Base-by-base conservation (phyloP, 2,888 invertebrate genomes). In the Oxycera nigricornis region DNA sequence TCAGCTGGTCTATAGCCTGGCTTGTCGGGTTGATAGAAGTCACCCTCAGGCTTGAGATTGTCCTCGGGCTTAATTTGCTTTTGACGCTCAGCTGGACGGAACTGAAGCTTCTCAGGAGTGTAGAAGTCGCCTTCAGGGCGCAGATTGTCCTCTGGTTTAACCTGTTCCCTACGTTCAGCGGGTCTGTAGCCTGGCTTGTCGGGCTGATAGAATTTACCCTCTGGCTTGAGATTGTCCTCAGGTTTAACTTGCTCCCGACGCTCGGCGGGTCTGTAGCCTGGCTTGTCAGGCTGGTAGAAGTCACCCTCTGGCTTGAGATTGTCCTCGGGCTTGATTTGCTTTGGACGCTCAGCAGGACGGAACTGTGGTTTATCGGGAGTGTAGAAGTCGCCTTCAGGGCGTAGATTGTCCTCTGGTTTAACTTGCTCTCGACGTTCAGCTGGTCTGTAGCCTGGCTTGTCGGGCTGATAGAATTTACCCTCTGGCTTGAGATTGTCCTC, bases 121-220 rank as follows among this genome's bases (percentile, higher is more conserved):
- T 84, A 85, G 78, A 88, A 88, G 0, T 88, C 86, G 9, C 89
- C 89, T 81, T 89, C 89, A 0, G 88, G 88, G 26, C 79, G 81
- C 31, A 85, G 79, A 81, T 86, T 87, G 78, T 90, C 90, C 76
- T 86, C 82, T 0, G 88, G 91, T 77, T 86, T 89, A 67, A 85
- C 87, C 0, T 83, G 84, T 3, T 83, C 81, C 0, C 86, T 86
- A 28, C 88, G 81, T 75, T 89, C 89, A 1, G 86, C 88, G 0
- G 88, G 88, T 3, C 81, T 82, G 81, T 84, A 87, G 73, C 84
- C 79, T 0, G 86, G 83, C 74, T 83, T 86, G 70, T 83, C 82
- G 0, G 87, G 89, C 30, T 82, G 77, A 35, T 84, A 85, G 78
- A 88, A 89, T 0, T 88, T 86, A 9, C 89, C 89, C 82, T 89